Evolutionary conservation across 2,113 vertebrate genomes (phyloP), one percentile per base, ranked within the genome.

Genomic region (Hemicordylus capensis): DNA sequence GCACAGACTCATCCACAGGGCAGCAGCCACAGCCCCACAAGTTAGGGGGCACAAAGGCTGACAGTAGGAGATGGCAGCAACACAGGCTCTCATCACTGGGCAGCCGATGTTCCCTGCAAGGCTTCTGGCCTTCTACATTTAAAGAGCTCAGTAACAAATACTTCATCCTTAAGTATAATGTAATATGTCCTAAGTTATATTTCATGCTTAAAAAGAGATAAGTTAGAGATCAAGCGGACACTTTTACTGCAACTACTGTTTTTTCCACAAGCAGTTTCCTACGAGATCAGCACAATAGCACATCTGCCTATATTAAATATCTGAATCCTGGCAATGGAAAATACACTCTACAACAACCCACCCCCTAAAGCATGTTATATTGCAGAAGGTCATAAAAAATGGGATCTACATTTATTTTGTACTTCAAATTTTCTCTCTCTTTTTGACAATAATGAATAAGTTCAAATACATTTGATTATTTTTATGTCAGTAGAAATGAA

Each of bases 311-410:
- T 0, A 73, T 81, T 78, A 63, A 34, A 19, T 86, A 83, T 83
- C 39, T 66, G 61, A 54, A 89, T 75, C 76, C 83, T 63, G 51
- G 74, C 69, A 92, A 88, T 74, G 74, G 56, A 24, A 86, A 22
- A 88, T 82, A 85, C 0, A 11, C 64, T n/a, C 1, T 2, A 37
- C 26, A 46, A 63, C 4, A 31, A 67, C 0, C 1, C 1, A n/a
- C 42, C 22, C 11, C 66, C 1, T 12, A 17, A 88, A 76, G 8
- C 2, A 24, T 1, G 46, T 24, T 63, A 66, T 2, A 72, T 14
- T 80, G 64, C 28, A 80, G 34, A 59, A 75, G 20, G 84, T 1
- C 34, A 15, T 1, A 4, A n/a, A 82, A 44, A 3, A 8, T 28
- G 8, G 12, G 1, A 58, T 34, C 63, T 54, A 1, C 66, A 83